phyloP scores from a whole-genome alignment of 2,113 vertebrate genomes.

The Boulengeromyrus knoepffleri region DNA sequence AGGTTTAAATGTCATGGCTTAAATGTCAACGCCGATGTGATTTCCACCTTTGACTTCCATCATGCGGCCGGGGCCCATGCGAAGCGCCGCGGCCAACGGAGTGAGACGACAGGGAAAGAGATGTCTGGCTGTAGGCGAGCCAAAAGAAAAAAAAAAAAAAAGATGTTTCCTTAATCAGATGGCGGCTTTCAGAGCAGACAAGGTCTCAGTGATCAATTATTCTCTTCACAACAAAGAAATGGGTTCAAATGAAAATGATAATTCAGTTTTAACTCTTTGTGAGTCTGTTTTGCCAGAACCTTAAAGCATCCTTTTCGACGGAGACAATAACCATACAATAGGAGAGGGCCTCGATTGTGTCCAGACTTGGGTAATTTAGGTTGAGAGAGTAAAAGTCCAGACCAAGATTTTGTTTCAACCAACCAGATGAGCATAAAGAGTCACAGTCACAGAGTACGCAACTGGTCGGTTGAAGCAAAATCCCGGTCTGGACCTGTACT shows the following conservation, averaged over 20 bases:
- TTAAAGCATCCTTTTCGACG: neutral
- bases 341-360: neutral
- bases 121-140: neutral
- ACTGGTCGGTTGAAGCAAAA: too few species aligned
- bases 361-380: neutral
- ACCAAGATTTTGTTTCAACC: too few species aligned
- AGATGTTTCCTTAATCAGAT: neutral
- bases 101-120: neutral
- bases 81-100: neutral
- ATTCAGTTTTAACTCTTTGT: neutral
- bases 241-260: neutral
- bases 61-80: neutral
- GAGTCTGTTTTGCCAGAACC: neutral
- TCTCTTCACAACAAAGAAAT: neutral
- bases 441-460: too few species aligned
- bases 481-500: too few species aligned
- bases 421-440: too few species aligned
- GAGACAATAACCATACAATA: neutral
- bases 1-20: neutral
- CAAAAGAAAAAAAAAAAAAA: neutral
- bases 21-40: slow-evolving; percentile 7
- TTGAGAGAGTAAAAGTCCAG: too few species aligned
- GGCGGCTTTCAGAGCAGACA: neutral
- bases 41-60: neutral
- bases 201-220: neutral